Conservation (phyloP, 2,113 vertebrate genomes). For the Vulpes lagopus region DNA sequence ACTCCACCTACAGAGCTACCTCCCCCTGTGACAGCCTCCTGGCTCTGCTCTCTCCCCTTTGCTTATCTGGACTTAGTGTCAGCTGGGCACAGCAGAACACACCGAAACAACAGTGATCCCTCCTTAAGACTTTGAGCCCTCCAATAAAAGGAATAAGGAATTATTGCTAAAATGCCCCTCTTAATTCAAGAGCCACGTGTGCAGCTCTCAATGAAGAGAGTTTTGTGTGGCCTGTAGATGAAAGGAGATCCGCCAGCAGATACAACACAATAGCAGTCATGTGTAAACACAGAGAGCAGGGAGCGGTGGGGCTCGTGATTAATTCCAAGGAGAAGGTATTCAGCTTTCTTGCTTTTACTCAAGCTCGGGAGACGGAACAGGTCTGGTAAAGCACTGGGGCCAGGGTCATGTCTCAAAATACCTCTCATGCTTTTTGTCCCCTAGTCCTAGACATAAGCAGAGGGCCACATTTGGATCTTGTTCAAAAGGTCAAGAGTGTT, state of each 20-base stretch:
- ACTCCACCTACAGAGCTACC: too few relatives aligned
- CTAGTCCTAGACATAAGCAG: not conserved
- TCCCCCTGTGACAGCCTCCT: not conserved
- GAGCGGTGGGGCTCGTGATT: constrained; percentile 77
- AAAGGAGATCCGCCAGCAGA: constrained; percentile 81
- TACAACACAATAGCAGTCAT: constrained; percentile 77
- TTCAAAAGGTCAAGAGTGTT: constrained; percentile 44
- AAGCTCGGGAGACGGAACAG: constrained; percentile 53
- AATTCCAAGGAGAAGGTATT: constrained; percentile 81
- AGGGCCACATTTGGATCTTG: not conserved
- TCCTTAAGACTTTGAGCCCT: not conserved
- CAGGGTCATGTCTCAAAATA: not conserved
- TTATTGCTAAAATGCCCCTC: not conserved
- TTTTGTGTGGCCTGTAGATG: constrained; percentile 74
- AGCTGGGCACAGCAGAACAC: not conserved
- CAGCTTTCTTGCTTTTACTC: constrained; percentile 69
- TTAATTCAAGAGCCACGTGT: not conserved
- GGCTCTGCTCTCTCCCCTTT: not conserved
- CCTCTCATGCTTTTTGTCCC: constrained; percentile 20
- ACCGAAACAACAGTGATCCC: not conserved
- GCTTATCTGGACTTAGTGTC: not conserved
- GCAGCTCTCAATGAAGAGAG: constrained; percentile 69
- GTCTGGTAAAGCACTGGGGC: constrained; percentile 33
- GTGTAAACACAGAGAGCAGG: constrained; percentile 80
- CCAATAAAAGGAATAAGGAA: not conserved